Conservation (phyloP, 1,140 invertebrate species). For the Ruditapes philippinarum region DNA sequence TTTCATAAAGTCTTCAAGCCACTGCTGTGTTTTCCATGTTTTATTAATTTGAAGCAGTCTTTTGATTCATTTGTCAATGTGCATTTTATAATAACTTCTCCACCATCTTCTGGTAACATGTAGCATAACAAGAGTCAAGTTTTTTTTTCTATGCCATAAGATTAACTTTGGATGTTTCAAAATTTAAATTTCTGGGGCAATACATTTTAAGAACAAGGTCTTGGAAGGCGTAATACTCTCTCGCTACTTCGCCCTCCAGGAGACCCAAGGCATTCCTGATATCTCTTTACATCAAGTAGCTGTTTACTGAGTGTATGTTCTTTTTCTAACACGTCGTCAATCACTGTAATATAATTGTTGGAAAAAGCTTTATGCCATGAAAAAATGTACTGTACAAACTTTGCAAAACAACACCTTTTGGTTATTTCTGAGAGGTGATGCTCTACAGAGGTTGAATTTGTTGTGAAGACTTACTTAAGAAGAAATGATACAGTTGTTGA, state of each 20-base stretch:
- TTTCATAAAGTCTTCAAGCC: slow-evolving; percentile 32
- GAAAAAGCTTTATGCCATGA: no score
- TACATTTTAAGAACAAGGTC: not conserved
- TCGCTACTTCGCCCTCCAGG: slow-evolving; percentile 55
- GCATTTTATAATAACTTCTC: slow-evolving; percentile 26
- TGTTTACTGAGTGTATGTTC: slow-evolving; percentile 49
- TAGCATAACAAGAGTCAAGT: slow-evolving; percentile 11
- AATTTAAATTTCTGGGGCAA: slow-evolving; percentile 30
- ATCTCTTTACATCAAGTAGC: slow-evolving; percentile 45
- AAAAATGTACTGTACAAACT: no score
- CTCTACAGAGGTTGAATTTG: no score
- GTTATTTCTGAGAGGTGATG: no score
- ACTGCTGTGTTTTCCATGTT: slow-evolving; percentile 36
- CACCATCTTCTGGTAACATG: not conserved
- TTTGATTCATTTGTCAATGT: slow-evolving; percentile 1
- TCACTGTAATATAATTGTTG: no score
- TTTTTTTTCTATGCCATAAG: slow-evolving; percentile 1
- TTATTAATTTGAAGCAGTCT: slow-evolving; percentile 37
- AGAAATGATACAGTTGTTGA: no score
- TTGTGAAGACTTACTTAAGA: no score
- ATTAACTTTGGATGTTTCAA: not conserved
- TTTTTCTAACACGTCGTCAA: slow-evolving; percentile 49
- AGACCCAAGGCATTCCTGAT: slow-evolving; percentile 63
- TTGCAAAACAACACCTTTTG: no score
- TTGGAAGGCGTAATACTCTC: slow-evolving; percentile 10